Percentiles rank a stretch among this genome's conserved stretches.
phyloP scores from a whole-genome alignment of 2,888 invertebrate species.

The Merodon equestris region DNA sequence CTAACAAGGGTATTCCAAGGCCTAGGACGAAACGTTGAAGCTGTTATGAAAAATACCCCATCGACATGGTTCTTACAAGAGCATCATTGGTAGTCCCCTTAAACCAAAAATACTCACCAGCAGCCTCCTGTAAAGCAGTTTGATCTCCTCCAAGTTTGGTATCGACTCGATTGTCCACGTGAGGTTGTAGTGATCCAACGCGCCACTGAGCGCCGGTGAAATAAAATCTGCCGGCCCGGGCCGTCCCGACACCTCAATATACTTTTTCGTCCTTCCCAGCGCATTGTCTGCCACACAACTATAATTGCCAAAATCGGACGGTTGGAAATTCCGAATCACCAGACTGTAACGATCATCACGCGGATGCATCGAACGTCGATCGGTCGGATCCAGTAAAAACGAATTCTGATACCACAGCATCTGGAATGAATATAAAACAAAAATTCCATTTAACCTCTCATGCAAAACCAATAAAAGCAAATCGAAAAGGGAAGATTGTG shows the following conservation, averaged over 20 bases:
- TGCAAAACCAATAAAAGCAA: conserved; percentile 10
- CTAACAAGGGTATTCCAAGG: no score
- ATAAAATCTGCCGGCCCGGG: conserved; percentile 83
- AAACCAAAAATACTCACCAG: conserved; percentile 79
- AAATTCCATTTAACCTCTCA: conserved; percentile 27
- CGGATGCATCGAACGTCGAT: conserved; percentile 82
- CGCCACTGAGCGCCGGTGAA: conserved; percentile 82
- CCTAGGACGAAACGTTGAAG: no score
- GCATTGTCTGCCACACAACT: conserved; percentile 81
- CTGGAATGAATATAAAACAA: conserved; percentile 73
- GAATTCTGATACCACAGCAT: conserved; percentile 85
- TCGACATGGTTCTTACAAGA: neutral
- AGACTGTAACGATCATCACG: conserved; percentile 82
- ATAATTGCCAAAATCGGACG: conserved; percentile 83
- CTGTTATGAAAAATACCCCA: no score
- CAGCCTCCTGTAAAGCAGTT: conserved; percentile 82
- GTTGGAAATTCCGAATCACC: conserved; percentile 82
- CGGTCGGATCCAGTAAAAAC: conserved; percentile 82
- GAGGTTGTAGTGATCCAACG: conserved; percentile 83
- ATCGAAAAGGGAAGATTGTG: neutral
- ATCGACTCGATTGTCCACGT: conserved; percentile 85
- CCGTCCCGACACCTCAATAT: conserved; percentile 83
- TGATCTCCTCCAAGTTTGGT: conserved; percentile 83
- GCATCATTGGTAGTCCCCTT: neutral
- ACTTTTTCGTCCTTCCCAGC: conserved; percentile 80